Evolutionary conservation across 2,113 vertebrate species (phyloP).

Genomic region (Brevimyrus niger): DNA sequence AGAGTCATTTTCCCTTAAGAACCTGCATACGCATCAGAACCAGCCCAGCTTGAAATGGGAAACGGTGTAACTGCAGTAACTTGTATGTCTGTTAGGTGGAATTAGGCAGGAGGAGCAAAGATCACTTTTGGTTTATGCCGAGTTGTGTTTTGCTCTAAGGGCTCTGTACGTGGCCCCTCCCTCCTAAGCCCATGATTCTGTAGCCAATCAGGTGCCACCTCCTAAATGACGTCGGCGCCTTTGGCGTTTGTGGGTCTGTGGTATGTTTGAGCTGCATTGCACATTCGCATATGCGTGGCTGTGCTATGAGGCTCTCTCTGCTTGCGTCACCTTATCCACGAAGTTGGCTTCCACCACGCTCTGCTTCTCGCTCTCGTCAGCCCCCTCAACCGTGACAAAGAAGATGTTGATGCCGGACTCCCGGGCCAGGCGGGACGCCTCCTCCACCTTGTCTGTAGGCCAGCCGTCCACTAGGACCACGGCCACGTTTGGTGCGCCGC

Average conservation of each 20-base stretch:
- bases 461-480: conserved; percentile 92
- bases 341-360: conserved; percentile 77
- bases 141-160: background rate
- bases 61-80: background rate
- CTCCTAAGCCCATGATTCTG: background rate
- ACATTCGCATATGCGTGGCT: no score
- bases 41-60: background rate
- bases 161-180: background rate
- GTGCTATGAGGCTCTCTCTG: background rate
- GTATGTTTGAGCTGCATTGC: background rate
- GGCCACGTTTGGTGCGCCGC: conserved; percentile 79
- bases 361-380: conserved; percentile 79
- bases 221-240: background rate
- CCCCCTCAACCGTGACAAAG: conserved; percentile 90
- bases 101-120: background rate
- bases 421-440: conserved; percentile 79
- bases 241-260: background rate
- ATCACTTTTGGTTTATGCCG: background rate
- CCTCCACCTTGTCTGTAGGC: conserved; percentile 90
- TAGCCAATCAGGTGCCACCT: background rate
- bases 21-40: background rate
- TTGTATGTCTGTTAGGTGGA: background rate
- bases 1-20: background rate
- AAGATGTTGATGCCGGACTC: conserved; percentile 98
- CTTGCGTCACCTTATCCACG: conserved; percentile 80